Conservation (phyloP, 2,888 invertebrate species). For the Melanostoma mellinum region DNA sequence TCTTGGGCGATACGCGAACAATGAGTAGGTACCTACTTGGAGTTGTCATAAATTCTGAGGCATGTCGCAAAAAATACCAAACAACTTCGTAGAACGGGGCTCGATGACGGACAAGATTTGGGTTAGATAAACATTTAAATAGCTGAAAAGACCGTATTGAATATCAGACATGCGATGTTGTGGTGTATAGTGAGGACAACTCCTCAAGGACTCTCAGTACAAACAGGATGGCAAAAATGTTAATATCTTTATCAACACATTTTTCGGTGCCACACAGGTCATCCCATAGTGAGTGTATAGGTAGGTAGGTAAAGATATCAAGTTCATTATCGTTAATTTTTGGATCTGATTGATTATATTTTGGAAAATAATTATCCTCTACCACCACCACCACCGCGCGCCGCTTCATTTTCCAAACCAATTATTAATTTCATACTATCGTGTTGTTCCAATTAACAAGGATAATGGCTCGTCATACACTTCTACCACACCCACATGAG, state of each 20-base stretch:
- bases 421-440: slow-evolving; percentile 66
- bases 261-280: not conserved
- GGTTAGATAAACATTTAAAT: slow-evolving; percentile 57
- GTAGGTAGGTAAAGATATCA: slow-evolving; percentile 9
- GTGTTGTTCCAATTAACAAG: slow-evolving; percentile 53
- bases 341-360: slow-evolving; percentile 54
- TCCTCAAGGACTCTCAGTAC: slow-evolving; percentile 22
- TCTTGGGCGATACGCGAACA: slow-evolving; percentile 1
- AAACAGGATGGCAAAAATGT: not conserved
- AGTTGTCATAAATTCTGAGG: slow-evolving; percentile 45
- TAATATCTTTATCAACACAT: slow-evolving; percentile 12
- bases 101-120: slow-evolving; percentile 36
- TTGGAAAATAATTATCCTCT: slow-evolving; percentile 47
- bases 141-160: slow-evolving; percentile 29
- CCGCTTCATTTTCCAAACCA: slow-evolving; percentile 46
- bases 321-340: slow-evolving; percentile 62
- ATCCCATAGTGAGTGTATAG: slow-evolving; percentile 10
- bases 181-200: not conserved
- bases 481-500: not conserved
- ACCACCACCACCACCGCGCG: not conserved
- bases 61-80: slow-evolving; percentile 21
- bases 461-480: slow-evolving; percentile 29
- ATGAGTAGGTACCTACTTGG: not conserved
- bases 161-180: slow-evolving; percentile 21
- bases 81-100: not conserved